These are phyloP conservation scores for Chelonus formosanus DNA, from an alignment of 2,888 invertebrate genomes.

Conservation along the genomic window DNA sequence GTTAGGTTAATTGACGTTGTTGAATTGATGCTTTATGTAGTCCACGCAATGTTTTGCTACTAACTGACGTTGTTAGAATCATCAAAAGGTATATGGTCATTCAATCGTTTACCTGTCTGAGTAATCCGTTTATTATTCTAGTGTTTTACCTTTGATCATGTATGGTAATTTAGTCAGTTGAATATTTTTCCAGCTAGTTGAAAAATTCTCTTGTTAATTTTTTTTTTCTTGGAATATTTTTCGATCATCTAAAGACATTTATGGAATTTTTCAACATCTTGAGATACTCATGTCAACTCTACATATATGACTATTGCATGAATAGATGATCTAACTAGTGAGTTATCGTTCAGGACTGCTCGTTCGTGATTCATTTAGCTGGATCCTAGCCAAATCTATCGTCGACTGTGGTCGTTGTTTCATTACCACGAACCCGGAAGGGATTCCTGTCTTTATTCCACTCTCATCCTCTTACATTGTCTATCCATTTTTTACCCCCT, in stretches of 20 bases:
- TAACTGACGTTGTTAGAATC: neutral
- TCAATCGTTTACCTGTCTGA: too few species aligned
- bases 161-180: too few species aligned
- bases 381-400: constrained; percentile 53
- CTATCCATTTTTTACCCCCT: constrained; percentile 23
- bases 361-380: constrained; percentile 55
- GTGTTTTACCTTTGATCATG: too few species aligned
- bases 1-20: constrained; percentile 19
- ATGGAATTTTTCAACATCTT: too few species aligned
- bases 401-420: constrained; percentile 41
- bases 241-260: too few species aligned
- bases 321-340: constrained; percentile 37
- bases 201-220: too few species aligned
- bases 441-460: constrained; percentile 32
- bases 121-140: too few species aligned
- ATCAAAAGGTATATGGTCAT: too few species aligned
- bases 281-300: constrained; percentile 2
- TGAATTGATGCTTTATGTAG: constrained; percentile 24
- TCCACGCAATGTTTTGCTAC: constrained; percentile 15
- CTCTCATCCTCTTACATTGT: constrained; percentile 25
- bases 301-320: constrained; percentile 41
- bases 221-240: too few species aligned
- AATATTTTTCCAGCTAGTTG: too few species aligned
- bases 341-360: constrained; percentile 47
- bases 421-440: constrained; percentile 41